Conservation (phyloP, 2,113 vertebrate genomes). For the Mormyrus lacerda region DNA sequence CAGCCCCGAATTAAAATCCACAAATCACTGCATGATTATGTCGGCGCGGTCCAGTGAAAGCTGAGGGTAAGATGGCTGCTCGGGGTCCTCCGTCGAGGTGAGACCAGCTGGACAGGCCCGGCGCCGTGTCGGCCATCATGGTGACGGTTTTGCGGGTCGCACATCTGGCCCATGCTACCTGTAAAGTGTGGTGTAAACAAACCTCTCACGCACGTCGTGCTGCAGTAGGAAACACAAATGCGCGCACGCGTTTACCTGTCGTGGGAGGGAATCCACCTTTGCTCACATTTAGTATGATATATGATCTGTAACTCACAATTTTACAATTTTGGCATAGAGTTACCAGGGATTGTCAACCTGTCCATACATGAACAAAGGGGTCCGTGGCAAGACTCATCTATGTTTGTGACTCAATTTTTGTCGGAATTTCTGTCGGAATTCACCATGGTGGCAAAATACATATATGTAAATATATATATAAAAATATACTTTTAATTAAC, state of each 20-base stretch:
- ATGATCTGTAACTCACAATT: background rate
- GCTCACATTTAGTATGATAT: background rate
- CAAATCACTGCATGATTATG: constrained; percentile 27
- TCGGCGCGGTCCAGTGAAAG: constrained; percentile 6
- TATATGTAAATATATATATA: background rate
- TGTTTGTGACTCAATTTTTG: too few species aligned
- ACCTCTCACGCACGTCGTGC: background rate
- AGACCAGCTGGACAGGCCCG: background rate
- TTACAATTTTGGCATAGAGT: background rate
- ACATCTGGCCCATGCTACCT: background rate
- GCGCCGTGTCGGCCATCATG: background rate
- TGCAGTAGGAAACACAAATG: background rate
- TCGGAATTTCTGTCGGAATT: background rate
- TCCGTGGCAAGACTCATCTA: background rate
- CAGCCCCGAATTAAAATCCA: constrained; percentile 15
- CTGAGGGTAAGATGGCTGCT: constrained; percentile 8
- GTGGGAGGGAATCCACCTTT: background rate
- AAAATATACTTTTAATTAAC: background rate
- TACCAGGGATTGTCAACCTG: background rate
- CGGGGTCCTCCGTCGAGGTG: background rate
- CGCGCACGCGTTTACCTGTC: background rate
- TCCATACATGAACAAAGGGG: background rate
- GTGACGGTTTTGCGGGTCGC: background rate
- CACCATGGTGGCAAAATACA: background rate
- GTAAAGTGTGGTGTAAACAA: background rate